Conservation (phyloP, 2,797 vertebrate genomes). For the Lycodopsis pacificus region DNA sequence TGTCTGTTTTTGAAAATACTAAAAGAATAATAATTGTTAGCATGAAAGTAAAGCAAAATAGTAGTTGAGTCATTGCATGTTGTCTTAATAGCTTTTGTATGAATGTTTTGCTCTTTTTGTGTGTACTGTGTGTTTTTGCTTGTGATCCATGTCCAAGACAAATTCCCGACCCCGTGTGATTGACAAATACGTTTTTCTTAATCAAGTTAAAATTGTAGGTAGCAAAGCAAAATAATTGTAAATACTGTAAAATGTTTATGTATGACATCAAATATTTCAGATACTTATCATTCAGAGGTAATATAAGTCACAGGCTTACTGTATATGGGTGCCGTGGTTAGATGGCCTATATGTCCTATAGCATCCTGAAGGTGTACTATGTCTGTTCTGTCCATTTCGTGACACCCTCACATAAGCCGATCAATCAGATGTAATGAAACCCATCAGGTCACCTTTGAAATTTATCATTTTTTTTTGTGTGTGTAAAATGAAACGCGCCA, state of each 20-base stretch:
- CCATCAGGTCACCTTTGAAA: constrained; percentile 87
- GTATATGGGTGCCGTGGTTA: constrained; percentile 28
- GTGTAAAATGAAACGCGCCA: constrained; percentile 82
- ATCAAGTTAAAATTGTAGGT: neutral
- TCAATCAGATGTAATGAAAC: constrained; percentile 87
- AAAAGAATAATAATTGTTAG: neutral
- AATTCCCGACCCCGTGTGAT: neutral
- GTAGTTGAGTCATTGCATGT: neutral
- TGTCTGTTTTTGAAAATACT: neutral
- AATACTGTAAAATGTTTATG: neutral
- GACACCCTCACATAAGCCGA: constrained; percentile 82
- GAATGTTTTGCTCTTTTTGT: neutral
- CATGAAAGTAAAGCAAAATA: neutral
- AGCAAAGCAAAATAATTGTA: neutral
- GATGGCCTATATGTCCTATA: constrained; percentile 51
- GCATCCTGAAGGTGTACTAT: constrained; percentile 73
- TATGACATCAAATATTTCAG: neutral
- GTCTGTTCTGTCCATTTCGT: constrained; percentile 78
- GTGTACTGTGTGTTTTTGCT: neutral
- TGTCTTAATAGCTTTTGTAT: neutral
- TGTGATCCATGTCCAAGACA: neutral
- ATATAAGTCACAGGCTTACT: neutral
- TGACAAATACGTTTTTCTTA: neutral
- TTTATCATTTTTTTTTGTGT: constrained; percentile 81
- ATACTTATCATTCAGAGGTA: constrained; percentile 18